Evolutionary conservation across 1,140 invertebrate genomes (phyloP), one percentile per base, ranked within the genome.

Genomic region (Telenomus remus): DNA sequence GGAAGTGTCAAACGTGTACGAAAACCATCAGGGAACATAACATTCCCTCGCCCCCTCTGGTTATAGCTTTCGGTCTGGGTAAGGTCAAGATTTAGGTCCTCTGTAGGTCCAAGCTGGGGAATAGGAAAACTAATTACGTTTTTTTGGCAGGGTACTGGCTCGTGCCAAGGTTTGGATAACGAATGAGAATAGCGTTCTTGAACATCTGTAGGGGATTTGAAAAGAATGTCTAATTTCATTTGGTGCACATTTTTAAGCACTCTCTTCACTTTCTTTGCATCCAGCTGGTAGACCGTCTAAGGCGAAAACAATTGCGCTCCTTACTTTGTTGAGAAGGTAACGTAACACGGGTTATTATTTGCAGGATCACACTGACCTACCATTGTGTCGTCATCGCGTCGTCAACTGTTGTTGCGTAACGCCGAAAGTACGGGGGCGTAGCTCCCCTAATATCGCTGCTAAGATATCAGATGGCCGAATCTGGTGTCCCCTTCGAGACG

Each of bases 381-480:
- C 65, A 65, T 70, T 69, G 55, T 63, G 44, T 42, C 66, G 39
- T 65, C 68, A 27, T 27, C 60, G 49, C 65, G 49, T 76, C 53
- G 54, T 42, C 43, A 37, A 37, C 27, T 11, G 42, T 47, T 60
- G 42, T 35, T 44, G 37, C 9, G 50, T 57, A 42, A 56, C 54
- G 61, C 44, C 39, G 44, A 76, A 60, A 64, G 71, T 57, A 76
- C 44, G 65, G 64, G 76, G 78, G 76, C 72, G 77, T 80, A 49
- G 53, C 54, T 79, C 72, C 75, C 79, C 69, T 75, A 76, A 79
- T 79, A 74, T 78, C 69, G 61, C 53, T 83, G 19, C 87, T 84
- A 85, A 87, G 84, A 88, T 87, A 87, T 87, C 86, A 86, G 87
- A 86, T 86, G 82, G 84, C 82, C 80, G 79, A 83, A 84, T 82